phyloP scores from a whole-genome alignment of 2,888 invertebrate genomes.

The Cephus rjabovi region DNA sequence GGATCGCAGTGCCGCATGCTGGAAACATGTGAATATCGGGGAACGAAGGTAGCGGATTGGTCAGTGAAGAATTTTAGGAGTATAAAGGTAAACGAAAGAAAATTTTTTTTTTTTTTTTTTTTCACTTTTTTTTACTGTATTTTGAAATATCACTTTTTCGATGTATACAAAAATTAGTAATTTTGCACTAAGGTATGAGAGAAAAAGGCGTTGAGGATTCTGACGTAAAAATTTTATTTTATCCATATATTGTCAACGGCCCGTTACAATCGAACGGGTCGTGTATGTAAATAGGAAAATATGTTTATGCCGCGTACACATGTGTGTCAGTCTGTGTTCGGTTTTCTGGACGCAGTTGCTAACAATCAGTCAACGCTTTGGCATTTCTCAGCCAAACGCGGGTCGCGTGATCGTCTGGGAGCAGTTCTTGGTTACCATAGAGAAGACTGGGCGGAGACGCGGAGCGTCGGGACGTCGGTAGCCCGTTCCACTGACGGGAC shows the following conservation, averaged over 20 bases:
- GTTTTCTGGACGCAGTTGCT: not conserved
- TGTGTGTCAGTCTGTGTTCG: not conserved
- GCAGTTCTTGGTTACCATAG: not conserved
- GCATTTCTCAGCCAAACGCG: not conserved
- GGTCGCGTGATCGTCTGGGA: not conserved
- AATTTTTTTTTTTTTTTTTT: too few species aligned
- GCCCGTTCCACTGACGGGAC: not conserved
- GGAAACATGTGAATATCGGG: not conserved
- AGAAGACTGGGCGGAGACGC: not conserved
- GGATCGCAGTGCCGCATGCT: not conserved
- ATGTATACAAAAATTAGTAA: not conserved
- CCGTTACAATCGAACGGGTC: not conserved
- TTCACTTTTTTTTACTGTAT: not conserved
- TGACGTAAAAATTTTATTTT: not conserved
- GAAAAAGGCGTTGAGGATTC: not conserved
- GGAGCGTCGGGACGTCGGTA: not conserved
- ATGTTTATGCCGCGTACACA: not conserved
- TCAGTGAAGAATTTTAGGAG: not conserved
- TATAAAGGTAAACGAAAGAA: not conserved
- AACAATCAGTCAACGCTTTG: not conserved
- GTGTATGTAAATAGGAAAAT: not conserved
- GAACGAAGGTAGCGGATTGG: conserved; percentile 4
- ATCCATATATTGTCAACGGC: not conserved
- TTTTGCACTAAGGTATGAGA: not conserved
- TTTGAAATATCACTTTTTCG: not conserved